A percentile compares a stretch with the other conserved stretches of the same genome.
Evolutionary conservation across 2,113 vertebrate species (phyloP).

Genomic region (Callospermophilus lateralis): DNA sequence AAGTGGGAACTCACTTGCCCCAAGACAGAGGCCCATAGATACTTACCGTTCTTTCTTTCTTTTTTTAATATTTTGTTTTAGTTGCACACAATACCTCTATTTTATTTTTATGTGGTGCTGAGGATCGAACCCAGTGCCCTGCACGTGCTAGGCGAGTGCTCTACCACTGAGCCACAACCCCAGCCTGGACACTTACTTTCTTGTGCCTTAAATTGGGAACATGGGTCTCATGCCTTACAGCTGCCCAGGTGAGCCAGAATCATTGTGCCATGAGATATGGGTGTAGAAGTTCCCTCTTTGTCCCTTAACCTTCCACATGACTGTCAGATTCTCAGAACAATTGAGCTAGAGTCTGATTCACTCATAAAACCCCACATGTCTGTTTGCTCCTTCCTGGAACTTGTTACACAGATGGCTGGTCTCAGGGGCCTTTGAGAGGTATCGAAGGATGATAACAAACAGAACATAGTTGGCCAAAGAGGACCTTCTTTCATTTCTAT

Average conservation of each 20-base stretch:
- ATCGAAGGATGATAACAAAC: not conserved
- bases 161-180: no score
- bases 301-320: accelerated
- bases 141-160: no score
- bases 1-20: not conserved
- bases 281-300: not conserved
- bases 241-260: not conserved
- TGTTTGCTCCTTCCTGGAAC: not conserved
- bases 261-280: accelerated
- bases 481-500: not conserved
- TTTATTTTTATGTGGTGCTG: no score
- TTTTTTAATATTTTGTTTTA: no score
- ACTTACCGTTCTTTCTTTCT: no score
- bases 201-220: not conserved
- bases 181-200: not conserved
- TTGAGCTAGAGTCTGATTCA: not conserved
- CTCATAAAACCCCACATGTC: not conserved
- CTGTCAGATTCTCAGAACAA: no score
- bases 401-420: not conserved
- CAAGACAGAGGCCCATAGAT: not conserved
- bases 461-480: not conserved
- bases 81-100: no score
- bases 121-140: no score
- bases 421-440: not conserved
- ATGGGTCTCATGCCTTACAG: not conserved